These are phyloP conservation scores for Macaria notata DNA, from an alignment of 2,888 invertebrate species.

Conservation along the genomic window DNA sequence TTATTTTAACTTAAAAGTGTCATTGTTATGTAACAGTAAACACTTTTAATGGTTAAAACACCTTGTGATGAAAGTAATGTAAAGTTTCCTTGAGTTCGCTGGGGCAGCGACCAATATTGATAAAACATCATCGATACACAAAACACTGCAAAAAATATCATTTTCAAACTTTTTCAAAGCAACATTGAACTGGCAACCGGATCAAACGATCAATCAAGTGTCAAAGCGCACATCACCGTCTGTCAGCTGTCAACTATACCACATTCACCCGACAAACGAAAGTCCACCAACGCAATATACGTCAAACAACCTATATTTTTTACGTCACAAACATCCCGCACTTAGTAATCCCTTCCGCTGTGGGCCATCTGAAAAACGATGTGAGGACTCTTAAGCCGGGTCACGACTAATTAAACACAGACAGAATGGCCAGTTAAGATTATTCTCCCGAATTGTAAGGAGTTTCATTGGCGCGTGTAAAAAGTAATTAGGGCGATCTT, in stretches of 20 bases:
- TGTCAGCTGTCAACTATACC: slow-evolving; percentile 4
- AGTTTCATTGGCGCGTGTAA: slow-evolving; percentile 13
- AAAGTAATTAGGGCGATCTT: slow-evolving; percentile 18
- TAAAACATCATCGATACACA: too few species aligned
- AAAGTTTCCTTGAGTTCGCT: too few species aligned
- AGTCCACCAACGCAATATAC: slow-evolving; percentile 19
- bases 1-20: too few species aligned
- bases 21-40: too few species aligned
- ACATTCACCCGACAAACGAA: slow-evolving; percentile 16
- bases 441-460: slow-evolving; percentile 14
- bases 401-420: slow-evolving; percentile 18
- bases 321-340: slow-evolving; percentile 17
- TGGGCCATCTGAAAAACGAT: slow-evolving; percentile 18
- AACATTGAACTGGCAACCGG: too few species aligned
- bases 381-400: slow-evolving; percentile 21
- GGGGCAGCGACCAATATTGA: too few species aligned
- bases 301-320: slow-evolving; percentile 16
- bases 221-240: slow-evolving; percentile 2
- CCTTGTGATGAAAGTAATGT: too few species aligned
- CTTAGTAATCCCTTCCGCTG: slow-evolving; percentile 23
- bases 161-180: too few species aligned
- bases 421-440: slow-evolving; percentile 18
- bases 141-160: too few species aligned
- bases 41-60: too few species aligned
- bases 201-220: neutral